phyloP scores from a whole-genome alignment of 2,888 invertebrate genomes.

The Acleris cristana region DNA sequence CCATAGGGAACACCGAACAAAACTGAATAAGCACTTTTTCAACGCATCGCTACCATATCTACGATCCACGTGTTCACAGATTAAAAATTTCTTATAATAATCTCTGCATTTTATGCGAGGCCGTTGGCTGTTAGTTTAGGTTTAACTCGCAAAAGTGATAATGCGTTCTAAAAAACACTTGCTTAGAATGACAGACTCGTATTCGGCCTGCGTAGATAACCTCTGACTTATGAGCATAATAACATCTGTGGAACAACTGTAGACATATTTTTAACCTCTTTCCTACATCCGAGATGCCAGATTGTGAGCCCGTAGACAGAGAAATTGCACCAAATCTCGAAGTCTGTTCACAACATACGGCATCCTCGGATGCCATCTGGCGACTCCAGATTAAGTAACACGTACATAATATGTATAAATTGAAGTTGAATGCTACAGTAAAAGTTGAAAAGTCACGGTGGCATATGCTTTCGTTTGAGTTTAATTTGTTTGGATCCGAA shows the following conservation, averaged over 20 bases:
- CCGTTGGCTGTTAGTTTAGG: conserved; percentile 38
- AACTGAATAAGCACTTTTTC: conserved; percentile 81
- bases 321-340: conserved; percentile 60
- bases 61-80: conserved; percentile 76
- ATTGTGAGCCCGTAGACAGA: conserved; percentile 68
- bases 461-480: conserved; percentile 70
- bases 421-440: conserved; percentile 26
- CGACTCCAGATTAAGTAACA: conserved; percentile 50
- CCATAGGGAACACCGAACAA: conserved; percentile 70
- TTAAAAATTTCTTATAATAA: conserved; percentile 68
- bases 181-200: conserved; percentile 11
- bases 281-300: conserved; percentile 49
- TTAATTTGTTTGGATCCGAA: conserved; percentile 64
- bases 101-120: conserved; percentile 64
- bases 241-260: conserved; percentile 33
- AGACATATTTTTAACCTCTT: conserved; percentile 32
- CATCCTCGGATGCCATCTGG: conserved; percentile 66
- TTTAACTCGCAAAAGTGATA: conserved; percentile 6
- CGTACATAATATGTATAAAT: conserved; percentile 16
- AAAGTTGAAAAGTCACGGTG: conserved; percentile 64
- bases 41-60: conserved; percentile 56
- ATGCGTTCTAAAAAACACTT: conserved; percentile 2
- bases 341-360: conserved; percentile 65
- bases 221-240: conserved; percentile 23
- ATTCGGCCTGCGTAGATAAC: conserved; percentile 19